Percentiles rank a stretch among this genome's conserved stretches.
Conservation (phyloP, 2,797 vertebrate genomes). For the Enteromius thamalakanensis region DNA sequence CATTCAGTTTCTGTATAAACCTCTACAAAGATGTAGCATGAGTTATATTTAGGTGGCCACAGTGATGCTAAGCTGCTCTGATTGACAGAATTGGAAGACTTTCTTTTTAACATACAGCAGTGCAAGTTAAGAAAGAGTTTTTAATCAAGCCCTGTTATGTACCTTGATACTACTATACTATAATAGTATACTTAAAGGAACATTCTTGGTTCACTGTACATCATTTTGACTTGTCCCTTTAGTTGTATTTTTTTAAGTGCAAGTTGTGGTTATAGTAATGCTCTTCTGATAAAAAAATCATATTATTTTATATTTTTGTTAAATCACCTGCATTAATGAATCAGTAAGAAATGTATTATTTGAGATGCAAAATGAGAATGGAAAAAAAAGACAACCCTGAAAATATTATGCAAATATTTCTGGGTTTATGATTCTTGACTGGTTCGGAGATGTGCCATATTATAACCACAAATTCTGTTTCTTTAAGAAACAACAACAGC, state of each 20-base stretch:
- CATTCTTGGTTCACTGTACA: background rate
- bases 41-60: background rate
- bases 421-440: background rate
- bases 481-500: background rate
- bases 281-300: background rate
- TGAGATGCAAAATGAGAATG: background rate
- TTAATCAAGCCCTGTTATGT: background rate
- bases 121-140: constrained; percentile 6
- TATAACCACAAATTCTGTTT: background rate
- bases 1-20: constrained; percentile 11
- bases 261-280: background rate
- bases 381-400: background rate
- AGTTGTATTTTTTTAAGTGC: background rate
- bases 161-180: background rate
- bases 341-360: background rate
- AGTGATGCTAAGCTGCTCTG: background rate
- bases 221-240: background rate
- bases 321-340: background rate
- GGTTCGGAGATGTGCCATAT: too few species aligned
- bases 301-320: background rate
- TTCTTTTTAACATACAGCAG: background rate
- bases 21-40: background rate
- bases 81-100: background rate
- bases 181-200: constrained; percentile 2
- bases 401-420: background rate